A percentile compares a stretch with the other conserved stretches of the same genome.
phyloP scores from a whole-genome alignment of 2,888 invertebrate species.

The Rhorus exstirpatorius region DNA sequence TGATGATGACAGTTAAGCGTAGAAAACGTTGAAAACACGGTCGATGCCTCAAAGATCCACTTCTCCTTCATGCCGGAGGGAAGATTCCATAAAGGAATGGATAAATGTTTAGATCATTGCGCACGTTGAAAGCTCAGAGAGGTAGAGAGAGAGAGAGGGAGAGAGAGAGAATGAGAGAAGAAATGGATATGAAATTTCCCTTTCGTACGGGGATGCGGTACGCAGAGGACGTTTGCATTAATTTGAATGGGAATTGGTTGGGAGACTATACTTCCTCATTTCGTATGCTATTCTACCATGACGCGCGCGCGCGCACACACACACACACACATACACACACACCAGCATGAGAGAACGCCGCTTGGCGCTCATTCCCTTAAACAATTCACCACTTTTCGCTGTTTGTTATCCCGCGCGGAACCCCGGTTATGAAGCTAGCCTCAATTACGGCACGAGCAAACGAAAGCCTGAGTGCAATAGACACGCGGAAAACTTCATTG shows the following conservation, averaged over 20 bases:
- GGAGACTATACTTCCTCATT: conserved; percentile 70
- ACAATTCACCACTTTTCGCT: conserved; percentile 76
- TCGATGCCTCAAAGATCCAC: conserved; percentile 52
- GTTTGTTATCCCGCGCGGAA: conserved; percentile 76
- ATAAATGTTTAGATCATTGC: conserved; percentile 2
- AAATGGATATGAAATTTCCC: conserved; percentile 76
- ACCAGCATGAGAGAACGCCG: too few species aligned
- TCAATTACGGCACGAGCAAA: conserved; percentile 7
- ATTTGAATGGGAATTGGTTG: conserved; percentile 81
- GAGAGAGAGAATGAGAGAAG: conserved; percentile 56
- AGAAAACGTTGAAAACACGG: conserved; percentile 21
- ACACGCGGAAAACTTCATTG: conserved; percentile 13
- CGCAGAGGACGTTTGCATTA: conserved; percentile 80
- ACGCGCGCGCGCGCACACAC: conserved; percentile 2
- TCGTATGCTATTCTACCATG: conserved; percentile 48
- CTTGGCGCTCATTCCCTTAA: conserved; percentile 63
- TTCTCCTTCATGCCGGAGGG: conserved; percentile 40
- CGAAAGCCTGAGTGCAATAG: conserved; percentile 7
- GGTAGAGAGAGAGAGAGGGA: conserved; percentile 26
- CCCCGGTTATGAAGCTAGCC: conserved; percentile 38
- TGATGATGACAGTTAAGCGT: conserved; percentile 2
- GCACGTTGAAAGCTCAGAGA: conserved; percentile 46
- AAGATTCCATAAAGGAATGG: conserved; percentile 50
- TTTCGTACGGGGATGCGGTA: conserved; percentile 73
- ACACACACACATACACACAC: too few species aligned